Evolutionary conservation across 1,140 invertebrate species (phyloP).

Genomic region (Nasonia giraulti): DNA sequence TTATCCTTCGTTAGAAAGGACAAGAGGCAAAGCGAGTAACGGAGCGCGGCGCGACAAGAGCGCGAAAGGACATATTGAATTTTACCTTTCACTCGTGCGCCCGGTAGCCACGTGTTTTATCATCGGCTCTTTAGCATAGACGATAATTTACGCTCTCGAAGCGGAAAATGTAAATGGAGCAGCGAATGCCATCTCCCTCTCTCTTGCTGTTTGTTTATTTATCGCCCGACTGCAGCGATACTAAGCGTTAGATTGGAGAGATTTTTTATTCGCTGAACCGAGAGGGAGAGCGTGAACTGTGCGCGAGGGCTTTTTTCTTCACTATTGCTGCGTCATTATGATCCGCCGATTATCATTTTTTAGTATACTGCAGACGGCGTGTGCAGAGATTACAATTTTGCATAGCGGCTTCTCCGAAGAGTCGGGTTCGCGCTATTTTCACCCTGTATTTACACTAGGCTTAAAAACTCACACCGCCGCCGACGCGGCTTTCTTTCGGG

Average conservation of each 20-base stretch:
- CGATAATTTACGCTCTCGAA: too few species aligned
- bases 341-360: too few species aligned
- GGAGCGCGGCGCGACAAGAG: neutral
- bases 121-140: neutral
- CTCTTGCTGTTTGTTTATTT: neutral
- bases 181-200: neutral
- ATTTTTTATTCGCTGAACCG: neutral
- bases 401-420: neutral
- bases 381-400: too few species aligned
- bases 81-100: neutral
- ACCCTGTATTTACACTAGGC: neutral
- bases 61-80: neutral
- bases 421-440: neutral
- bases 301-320: too few species aligned
- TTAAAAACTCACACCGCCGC: neutral
- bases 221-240: neutral
- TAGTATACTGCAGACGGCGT: too few species aligned
- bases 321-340: too few species aligned
- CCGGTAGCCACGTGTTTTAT: neutral
- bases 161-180: neutral
- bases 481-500: neutral
- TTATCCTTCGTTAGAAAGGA: conserved; percentile 4
- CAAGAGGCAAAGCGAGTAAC: neutral
- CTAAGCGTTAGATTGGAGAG: too few species aligned
- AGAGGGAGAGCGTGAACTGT: too few species aligned